Evolutionary conservation across 1,140 invertebrate species (phyloP).

Genomic region (Vollenhovia emeryi): DNA sequence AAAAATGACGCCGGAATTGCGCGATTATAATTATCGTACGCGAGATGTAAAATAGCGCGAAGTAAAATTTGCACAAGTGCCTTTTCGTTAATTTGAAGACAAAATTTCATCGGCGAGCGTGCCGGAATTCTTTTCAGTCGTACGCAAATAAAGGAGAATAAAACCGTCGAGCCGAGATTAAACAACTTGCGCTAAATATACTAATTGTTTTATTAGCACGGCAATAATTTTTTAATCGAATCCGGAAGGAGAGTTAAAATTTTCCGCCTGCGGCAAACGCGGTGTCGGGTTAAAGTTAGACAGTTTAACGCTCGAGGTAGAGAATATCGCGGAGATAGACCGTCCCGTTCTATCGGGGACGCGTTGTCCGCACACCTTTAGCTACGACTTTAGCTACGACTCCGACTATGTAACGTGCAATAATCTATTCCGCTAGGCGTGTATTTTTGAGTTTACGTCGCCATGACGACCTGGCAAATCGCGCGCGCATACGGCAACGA

Average conservation of each 20-base stretch:
- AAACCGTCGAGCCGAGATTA: background rate
- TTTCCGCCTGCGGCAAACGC: background rate
- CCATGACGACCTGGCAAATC: slow-evolving; percentile 74
- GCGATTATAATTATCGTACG: background rate
- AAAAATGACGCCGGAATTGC: too few species aligned
- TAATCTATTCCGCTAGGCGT: slow-evolving; percentile 71
- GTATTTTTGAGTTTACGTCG: slow-evolving; percentile 80
- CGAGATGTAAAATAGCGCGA: background rate
- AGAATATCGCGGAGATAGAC: background rate
- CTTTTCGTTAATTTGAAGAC: background rate
- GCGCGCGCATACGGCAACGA: slow-evolving; percentile 44
- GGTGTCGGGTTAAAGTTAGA: background rate
- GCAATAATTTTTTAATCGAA: background rate
- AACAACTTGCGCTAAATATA: background rate
- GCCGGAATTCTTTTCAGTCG: background rate
- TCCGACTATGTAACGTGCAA: slow-evolving; percentile 44
- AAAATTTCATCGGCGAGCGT: background rate
- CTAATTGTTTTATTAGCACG: background rate
- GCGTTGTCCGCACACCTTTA: slow-evolving; percentile 28
- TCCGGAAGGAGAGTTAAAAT: background rate
- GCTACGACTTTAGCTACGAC: slow-evolving; percentile 37
- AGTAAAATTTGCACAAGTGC: background rate
- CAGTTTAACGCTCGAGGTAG: background rate
- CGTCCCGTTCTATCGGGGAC: slow-evolving; percentile 1
- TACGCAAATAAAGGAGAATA: background rate